Base-by-base conservation (phyloP, 2,888 invertebrate species). In the Alentia gelatinosa region DNA sequence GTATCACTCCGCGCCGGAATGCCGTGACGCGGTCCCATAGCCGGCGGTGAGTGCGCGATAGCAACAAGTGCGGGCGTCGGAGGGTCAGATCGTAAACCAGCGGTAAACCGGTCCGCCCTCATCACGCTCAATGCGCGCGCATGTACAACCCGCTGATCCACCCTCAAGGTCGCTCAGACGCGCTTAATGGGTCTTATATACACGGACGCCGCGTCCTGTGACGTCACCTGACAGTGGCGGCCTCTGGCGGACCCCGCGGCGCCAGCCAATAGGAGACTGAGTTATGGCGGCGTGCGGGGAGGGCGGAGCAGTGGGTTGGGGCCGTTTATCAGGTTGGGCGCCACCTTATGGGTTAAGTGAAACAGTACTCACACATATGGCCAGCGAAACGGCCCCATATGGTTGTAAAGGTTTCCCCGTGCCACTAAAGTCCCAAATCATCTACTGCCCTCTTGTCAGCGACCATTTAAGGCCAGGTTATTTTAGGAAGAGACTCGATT, bases 141-240 rank as follows among this genome's bases (percentile, higher is more conserved):
- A n/a, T 4, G 5, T 56, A 12, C 1, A 19, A 56, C 56, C 56
- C 12, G 56, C 56, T 12, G 56, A 56, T 56, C 56, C 12, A n/a
- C 23, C 56, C 56, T 19, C n/a, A n/a, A 56, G 56, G 56, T 56
- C 56, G 56, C 56, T 56, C 19, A 56, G 23, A n/a, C 56, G 23
- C 56, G 56, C 56, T n/a, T 56, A 56, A 56, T 56, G n/a, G 56
- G 56, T n/a, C 56, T 56, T n/a, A 56, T 56, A n/a, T n/a, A 56
- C 56, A n/a, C 56, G 56, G 23, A 12, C 56, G 19, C n/a, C 9
- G 19, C 9, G 56, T 1, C 56, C 56, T 19, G 12, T n/a, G 56
- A n/a, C 56, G n/a, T 19, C 47, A 47, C n/a, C n/a, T 47, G 47
- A 12, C 47, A 47, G 47, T 56, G 56, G 9, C n/a, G n/a, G n/a